Evolutionary conservation across 2,797 vertebrate species (phyloP).

Genomic region (Buphagus erythrorhynchus): DNA sequence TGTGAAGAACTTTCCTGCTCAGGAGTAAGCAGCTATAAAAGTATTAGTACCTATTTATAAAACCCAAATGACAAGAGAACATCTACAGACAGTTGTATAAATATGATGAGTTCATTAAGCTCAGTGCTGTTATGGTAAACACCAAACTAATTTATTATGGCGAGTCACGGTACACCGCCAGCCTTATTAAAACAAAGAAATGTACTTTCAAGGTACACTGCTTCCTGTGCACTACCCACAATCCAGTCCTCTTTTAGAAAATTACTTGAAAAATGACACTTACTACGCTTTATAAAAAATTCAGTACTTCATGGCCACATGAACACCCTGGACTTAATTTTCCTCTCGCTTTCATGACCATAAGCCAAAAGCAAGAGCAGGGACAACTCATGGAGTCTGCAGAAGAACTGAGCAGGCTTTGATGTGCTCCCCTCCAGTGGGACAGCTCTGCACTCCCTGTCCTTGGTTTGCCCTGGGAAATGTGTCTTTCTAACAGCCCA

Average conservation of each 20-base stretch:
- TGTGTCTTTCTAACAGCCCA: too few species aligned
- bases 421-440: accelerated
- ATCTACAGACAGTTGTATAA: constrained; percentile 21
- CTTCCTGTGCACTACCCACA: background rate
- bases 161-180: background rate
- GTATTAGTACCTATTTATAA: constrained; percentile 39
- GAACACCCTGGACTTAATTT: background rate
- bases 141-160: constrained; percentile 68
- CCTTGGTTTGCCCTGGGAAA: accelerated
- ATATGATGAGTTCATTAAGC: constrained; percentile 68
- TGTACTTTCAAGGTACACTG: background rate
- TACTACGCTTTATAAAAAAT: background rate
- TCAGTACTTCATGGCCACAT: background rate
- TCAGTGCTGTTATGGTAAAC: constrained; percentile 56
- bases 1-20: background rate
- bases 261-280: background rate
- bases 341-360: background rate
- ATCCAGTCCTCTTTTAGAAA: background rate
- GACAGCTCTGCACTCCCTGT: background rate
- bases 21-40: background rate
- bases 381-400: background rate
- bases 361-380: background rate
- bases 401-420: background rate
- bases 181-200: constrained; percentile 48
- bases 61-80: constrained; percentile 13